Percentiles rank a stretch among this genome's conserved stretches.
These are phyloP conservation scores for Callospermophilus lateralis DNA, from an alignment of 2,113 vertebrate species.

Conservation along the genomic window DNA sequence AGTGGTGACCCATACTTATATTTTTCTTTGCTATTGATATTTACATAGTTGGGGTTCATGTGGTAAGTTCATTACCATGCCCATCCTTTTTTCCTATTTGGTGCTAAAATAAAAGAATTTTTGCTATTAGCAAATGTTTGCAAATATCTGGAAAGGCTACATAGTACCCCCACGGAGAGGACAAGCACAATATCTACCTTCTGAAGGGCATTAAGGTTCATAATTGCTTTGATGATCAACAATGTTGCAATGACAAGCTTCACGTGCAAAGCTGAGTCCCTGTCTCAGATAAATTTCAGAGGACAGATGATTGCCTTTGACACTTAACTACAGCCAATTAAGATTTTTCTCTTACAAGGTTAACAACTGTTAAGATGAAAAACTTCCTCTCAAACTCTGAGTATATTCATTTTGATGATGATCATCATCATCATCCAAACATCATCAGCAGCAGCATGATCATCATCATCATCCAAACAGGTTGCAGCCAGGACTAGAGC, in stretches of 20 bases:
- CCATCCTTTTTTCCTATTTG: background rate
- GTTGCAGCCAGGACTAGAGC: background rate
- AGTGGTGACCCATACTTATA: too few relatives aligned
- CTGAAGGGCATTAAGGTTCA: background rate
- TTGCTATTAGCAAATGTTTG: background rate
- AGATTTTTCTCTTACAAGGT: background rate
- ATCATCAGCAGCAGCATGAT: too few relatives aligned
- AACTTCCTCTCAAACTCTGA: background rate
- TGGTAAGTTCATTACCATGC: background rate
- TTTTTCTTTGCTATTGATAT: background rate
- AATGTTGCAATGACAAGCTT: background rate
- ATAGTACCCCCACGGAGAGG: fast-evolving
- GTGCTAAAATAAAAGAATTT: background rate
- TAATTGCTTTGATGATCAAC: background rate
- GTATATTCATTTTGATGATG: too few relatives aligned
- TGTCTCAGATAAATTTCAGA: background rate
- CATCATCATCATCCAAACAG: too few relatives aligned
- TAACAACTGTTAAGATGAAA: background rate
- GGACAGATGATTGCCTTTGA: background rate
- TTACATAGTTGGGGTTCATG: background rate
- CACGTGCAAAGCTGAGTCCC: background rate
- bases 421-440: too few relatives aligned
- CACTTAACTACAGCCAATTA: background rate
- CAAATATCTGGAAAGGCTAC: background rate
- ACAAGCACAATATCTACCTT: background rate